phyloP scores from a whole-genome alignment of 1,140 invertebrate species.

The Heliconius congener region DNA sequence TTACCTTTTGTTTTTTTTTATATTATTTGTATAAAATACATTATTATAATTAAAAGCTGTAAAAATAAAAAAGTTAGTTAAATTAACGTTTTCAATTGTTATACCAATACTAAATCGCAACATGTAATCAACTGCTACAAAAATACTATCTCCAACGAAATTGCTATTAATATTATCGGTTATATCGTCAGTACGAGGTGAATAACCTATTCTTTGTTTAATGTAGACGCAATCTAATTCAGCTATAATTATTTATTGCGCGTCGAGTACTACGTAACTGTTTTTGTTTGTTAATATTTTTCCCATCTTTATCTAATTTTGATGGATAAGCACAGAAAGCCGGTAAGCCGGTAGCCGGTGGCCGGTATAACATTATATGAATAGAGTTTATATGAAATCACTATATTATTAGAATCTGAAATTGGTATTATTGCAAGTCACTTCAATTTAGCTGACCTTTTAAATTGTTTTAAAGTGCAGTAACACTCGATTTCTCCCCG shows the following conservation, averaged over 20 bases:
- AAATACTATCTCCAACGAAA: slow-evolving; percentile 40
- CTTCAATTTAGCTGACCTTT: slow-evolving; percentile 34
- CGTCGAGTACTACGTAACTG: slow-evolving; percentile 30
- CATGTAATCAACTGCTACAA: slow-evolving; percentile 15
- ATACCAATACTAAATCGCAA: neutral
- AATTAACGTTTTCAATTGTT: neutral
- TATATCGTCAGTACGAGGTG: slow-evolving; percentile 40
- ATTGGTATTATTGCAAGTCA: slow-evolving; percentile 3
- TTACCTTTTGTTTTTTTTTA: neutral
- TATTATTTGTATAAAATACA: neutral
- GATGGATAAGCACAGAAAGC: neutral
- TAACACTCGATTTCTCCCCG: slow-evolving; percentile 70
- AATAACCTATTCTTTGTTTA: slow-evolving; percentile 40
- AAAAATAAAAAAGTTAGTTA: neutral
- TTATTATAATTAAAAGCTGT: neutral
- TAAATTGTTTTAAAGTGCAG: slow-evolving; percentile 44
- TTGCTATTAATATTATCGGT: slow-evolving; percentile 44
- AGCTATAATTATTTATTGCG: slow-evolving; percentile 38
- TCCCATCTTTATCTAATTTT: slow-evolving; percentile 6
- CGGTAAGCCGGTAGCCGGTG: too few relatives aligned
- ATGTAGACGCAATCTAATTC: slow-evolving; percentile 37
- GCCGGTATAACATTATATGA: too few relatives aligned
- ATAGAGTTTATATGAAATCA: neutral
- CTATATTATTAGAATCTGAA: neutral
- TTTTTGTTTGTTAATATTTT: slow-evolving; percentile 22